Evolutionary conservation across 1,140 invertebrate species (phyloP), one percentile per base, ranked within the genome.

Genomic region (Coptotermes formosanus): DNA sequence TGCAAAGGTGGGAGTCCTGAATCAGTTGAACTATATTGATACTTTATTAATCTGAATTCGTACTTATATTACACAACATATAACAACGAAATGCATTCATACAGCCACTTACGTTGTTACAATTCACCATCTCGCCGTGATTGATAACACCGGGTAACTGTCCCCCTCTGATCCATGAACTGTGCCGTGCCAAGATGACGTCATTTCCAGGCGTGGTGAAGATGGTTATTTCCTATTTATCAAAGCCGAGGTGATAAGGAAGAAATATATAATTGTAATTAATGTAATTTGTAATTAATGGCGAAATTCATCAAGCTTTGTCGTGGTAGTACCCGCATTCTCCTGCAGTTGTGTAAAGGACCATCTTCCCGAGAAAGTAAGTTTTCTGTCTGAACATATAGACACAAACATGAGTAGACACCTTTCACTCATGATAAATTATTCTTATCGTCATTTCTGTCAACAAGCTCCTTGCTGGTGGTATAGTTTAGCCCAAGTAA

Each of bases 191-290:
- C 16, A 30, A 48, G 75, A 30, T 88, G 88, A 88, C 87, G 88
- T 88, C 88, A 88, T 87, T 83, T 88, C 87, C 88, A 88, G 88
- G 88, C 88, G 88, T 88, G 87, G 87, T 87, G 75, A 88, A 88
- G 85, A 88, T 88, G 88, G 87, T 87, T 86, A 81, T 83, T 88
- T 87, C 86, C 48, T 87, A 86, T 64, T 82, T 64, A 82, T 64
- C 45, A 55, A 82, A 44, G 59, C 55, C 82, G 55, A 82, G 84
- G 30, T 84, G 84, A 85, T 83, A 87, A 30, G 48, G 44, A 85
- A 52, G 30, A 86, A 45, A 48, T 48, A 25, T 82, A n/a, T 45
- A 84, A 30, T 85, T n/a, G 45, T n/a, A 64, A 82, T 81, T 84
- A 69, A 52, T 52, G 32, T 64, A 45, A n/a, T 75, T 81, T 81